Evolutionary conservation across 2,113 vertebrate genomes (phyloP), one percentile per base, ranked within the genome.

Genomic region (Notarius lentiginosus): DNA sequence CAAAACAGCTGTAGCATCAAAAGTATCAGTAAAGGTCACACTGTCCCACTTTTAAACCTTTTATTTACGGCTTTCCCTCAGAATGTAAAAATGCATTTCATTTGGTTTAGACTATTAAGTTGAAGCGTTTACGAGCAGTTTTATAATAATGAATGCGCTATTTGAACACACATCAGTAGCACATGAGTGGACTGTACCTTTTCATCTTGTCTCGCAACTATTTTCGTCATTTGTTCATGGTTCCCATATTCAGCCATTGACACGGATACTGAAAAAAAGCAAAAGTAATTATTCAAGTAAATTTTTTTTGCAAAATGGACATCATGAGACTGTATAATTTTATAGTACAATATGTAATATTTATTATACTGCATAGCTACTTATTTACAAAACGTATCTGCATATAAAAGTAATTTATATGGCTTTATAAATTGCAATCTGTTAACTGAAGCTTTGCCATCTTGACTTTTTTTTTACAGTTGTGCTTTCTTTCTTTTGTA

Each of bases 181-280:
- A 49, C 70, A 34, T 30, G 2, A 79, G 58, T 5, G 34, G 6
- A 53, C 20, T 0, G 81, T 92, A 95, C 94, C 94, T 91, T 91
- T 55, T 17, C 41, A 7, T 10, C 85, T 15, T 89, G 75, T 88
- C 82, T 90, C 12, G 65, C 18, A 30, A 41, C 86, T 73, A 84
- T 87, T 66, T 65, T 83, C 11, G 90, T 84, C 95, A 94, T 95
- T 75, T 65, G 90, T 90, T 95, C 93, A 65, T 94, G 92, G 65
- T 93, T 92, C 22, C 47, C 55, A 0, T 93, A 89, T 9, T 14
- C 3, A 79, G 58, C 58, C 51, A 7, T 53, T 24, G 53, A 41
- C 15, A 82, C 27, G n/a, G 51, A 2, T 85, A 34, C 92, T 92
- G 80, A 80, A 73, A 79, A 27, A 88, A 80, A 8, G 15, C 24